Conservation (phyloP, 1,140 invertebrate species). For the Pogonomyrmex californicus region DNA sequence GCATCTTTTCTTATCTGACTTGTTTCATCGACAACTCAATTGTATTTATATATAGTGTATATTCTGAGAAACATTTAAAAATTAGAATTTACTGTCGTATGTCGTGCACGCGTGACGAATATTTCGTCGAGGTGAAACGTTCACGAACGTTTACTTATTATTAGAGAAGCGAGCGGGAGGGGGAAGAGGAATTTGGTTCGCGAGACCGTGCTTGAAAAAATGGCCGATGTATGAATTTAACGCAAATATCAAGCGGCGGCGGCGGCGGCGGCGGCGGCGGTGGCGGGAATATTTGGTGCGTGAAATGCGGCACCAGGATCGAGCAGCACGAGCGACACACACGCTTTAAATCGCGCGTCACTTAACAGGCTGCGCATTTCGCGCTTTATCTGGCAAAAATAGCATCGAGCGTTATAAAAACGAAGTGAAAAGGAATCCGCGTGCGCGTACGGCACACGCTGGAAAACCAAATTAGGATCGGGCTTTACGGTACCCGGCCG, state of each 20-base stretch:
- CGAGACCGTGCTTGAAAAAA: slow-evolving; percentile 20
- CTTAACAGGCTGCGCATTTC: slow-evolving; percentile 50
- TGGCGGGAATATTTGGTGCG: slow-evolving; percentile 35
- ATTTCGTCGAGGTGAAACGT: neutral
- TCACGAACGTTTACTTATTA: neutral
- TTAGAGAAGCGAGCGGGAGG: neutral
- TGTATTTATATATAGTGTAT: neutral
- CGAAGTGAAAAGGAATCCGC: neutral
- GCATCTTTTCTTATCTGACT: neutral
- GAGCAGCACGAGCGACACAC: slow-evolving; percentile 35
- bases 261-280: too few relatives aligned
- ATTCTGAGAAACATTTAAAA: neutral
- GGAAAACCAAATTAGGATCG: slow-evolving; percentile 54
- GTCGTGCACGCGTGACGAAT: neutral
- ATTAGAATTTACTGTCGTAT: neutral
- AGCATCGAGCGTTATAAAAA: slow-evolving; percentile 47
- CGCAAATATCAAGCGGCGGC: slow-evolving; percentile 46
- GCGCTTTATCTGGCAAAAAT: slow-evolving; percentile 52
- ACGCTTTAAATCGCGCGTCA: slow-evolving; percentile 58
- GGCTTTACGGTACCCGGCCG: slow-evolving; percentile 49
- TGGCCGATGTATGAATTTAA: slow-evolving; percentile 48
- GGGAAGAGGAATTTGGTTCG: slow-evolving; percentile 9
- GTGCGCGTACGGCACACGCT: neutral
- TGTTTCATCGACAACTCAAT: neutral
- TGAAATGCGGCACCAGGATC: slow-evolving; percentile 42